Conservation (phyloP, 2,113 vertebrate genomes). For the Nothoprocta pentlandii region DNA sequence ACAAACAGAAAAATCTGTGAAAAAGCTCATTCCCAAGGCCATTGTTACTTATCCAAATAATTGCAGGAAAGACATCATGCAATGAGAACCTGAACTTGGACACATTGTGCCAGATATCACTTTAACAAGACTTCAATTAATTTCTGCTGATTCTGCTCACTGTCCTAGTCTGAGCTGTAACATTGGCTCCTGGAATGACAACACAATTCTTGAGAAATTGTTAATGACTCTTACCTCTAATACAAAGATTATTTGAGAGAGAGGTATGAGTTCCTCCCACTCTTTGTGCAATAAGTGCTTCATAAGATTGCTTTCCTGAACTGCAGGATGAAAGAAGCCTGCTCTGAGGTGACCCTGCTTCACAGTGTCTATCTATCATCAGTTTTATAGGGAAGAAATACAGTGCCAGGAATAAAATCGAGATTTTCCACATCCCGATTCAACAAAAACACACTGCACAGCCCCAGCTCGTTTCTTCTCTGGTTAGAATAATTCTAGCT, state of each 20-base stretch:
- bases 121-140: background rate
- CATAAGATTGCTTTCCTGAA: background rate
- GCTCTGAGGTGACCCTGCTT: background rate
- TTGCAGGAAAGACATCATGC: background rate
- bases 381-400: background rate
- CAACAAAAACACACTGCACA: background rate
- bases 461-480: background rate
- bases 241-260: background rate
- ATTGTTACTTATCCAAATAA: background rate
- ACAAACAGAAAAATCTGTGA: background rate
- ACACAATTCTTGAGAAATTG: background rate
- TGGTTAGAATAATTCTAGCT: background rate
- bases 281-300: background rate
- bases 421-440: background rate
- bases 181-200: background rate
- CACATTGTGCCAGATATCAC: fast-evolving
- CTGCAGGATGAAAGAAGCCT: background rate
- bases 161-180: background rate
- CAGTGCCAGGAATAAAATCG: background rate
- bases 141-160: background rate
- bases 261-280: background rate
- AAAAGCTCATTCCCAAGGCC: background rate
- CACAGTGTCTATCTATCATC: background rate
- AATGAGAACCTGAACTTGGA: background rate
- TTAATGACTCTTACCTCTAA: background rate